Conservation (phyloP, 2,888 invertebrate species). For the Rhorus exstirpatorius region DNA sequence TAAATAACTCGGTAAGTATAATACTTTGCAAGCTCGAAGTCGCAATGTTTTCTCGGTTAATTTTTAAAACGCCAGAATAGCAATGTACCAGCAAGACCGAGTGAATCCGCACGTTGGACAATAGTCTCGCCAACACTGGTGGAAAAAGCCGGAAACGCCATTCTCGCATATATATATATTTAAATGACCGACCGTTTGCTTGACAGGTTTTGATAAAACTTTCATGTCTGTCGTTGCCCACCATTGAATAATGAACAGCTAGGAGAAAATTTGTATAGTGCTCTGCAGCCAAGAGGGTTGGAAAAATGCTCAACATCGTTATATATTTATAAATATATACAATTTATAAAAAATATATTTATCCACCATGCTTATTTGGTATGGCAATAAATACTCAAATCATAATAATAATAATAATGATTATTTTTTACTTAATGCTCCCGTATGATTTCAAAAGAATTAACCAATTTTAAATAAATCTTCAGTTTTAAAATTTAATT, state of each 20-base stretch:
- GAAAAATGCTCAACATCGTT: not conserved
- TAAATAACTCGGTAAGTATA: too few species aligned
- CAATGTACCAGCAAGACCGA: not conserved
- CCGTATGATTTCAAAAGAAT: too few species aligned
- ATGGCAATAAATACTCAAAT: too few species aligned
- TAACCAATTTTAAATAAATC: too few species aligned
- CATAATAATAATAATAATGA: too few species aligned
- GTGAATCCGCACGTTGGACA: conserved; percentile 36
- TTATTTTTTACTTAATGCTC: too few species aligned
- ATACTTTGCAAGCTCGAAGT: not conserved
- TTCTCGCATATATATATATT: conserved; percentile 31
- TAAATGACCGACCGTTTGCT: conserved; percentile 7
- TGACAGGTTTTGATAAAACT: conserved; percentile 69
- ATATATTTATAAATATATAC: not conserved
- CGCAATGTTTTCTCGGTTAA: not conserved
- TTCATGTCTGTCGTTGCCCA: conserved; percentile 46
- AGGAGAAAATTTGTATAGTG: conserved; percentile 26
- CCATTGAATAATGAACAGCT: conserved; percentile 46
- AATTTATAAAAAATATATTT: too few species aligned
- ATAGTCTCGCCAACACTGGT: conserved; percentile 38
- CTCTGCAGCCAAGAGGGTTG: not conserved
- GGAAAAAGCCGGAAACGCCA: conserved; percentile 61
- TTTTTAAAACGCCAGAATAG: not conserved
- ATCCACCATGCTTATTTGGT: too few species aligned
- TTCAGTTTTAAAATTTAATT: too few species aligned